Conservation (phyloP, 30 jellyfish, hydroid and myxozoan genomes). For the Aurelia aurita complex sp. Pacific region DNA sequence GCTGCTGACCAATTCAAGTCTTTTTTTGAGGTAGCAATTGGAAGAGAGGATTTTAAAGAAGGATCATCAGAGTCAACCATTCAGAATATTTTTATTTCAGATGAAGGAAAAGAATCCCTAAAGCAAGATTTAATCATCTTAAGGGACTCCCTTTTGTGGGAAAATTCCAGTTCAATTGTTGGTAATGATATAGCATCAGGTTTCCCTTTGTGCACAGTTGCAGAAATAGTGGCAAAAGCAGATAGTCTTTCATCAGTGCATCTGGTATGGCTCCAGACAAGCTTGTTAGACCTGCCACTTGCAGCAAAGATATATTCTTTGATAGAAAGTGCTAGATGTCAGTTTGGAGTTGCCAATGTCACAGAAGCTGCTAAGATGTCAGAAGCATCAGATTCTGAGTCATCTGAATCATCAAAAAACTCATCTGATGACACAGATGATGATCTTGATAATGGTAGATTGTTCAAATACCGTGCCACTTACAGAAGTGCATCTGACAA, state of each 20-base stretch:
- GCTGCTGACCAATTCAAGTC: neutral
- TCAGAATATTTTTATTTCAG: neutral
- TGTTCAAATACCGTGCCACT: conserved; percentile 3
- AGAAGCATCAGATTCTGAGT: too few species aligned
- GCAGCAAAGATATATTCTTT: neutral
- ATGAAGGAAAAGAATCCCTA: neutral
- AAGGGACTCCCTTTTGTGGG: conserved; percentile 1
- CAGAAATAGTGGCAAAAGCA: neutral
- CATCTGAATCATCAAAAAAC: too few species aligned
- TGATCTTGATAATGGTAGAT: neutral
- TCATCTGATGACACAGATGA: too few species aligned
- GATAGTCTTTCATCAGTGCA: neutral
- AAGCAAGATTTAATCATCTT: neutral
- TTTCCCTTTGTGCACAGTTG: conserved; percentile 15
- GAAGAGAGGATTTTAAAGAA: neutral
- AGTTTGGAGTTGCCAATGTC: too few species aligned
- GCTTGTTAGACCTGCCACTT: neutral
- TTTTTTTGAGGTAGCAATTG: neutral
- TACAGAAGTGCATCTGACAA: neutral
- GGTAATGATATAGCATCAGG: conserved; percentile 2
- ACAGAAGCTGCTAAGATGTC: too few species aligned
- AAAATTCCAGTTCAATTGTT: neutral
- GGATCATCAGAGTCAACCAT: neutral
- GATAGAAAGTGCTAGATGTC: too few species aligned
- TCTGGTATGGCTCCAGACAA: neutral